Evolutionary conservation across 1,140 invertebrate species (phyloP).

Genomic region (Periplaneta americana): DNA sequence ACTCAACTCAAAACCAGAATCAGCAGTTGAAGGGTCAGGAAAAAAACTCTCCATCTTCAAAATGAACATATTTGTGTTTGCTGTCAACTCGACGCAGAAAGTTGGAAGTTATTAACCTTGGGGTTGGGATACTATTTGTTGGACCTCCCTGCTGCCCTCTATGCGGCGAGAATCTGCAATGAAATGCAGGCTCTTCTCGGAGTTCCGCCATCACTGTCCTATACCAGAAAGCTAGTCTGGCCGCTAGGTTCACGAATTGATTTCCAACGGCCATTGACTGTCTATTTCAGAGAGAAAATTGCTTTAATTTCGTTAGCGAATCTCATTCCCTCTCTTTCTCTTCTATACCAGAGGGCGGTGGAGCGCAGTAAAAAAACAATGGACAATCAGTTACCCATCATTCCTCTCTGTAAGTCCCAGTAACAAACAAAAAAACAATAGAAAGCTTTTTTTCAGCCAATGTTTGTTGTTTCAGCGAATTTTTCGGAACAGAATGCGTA

Average conservation of each 20-base stretch:
- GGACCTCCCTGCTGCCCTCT: too few relatives aligned
- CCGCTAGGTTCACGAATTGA: background rate
- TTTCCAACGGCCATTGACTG: background rate
- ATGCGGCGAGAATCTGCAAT: too few relatives aligned
- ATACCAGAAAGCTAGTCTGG: background rate
- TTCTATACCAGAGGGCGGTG: background rate
- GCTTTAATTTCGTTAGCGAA: background rate
- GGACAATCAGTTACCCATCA: background rate
- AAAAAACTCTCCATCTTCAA: too few relatives aligned
- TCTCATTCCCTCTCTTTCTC: background rate
- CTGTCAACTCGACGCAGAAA: too few relatives aligned
- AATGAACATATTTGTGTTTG: too few relatives aligned
- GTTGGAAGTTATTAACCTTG: too few relatives aligned
- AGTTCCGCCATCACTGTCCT: too few relatives aligned
- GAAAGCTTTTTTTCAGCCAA: background rate
- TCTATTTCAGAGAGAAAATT: background rate
- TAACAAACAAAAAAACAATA: background rate
- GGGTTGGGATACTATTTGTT: too few relatives aligned
- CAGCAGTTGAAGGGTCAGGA: too few relatives aligned
- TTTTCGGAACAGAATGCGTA: background rate
- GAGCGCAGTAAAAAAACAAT: background rate
- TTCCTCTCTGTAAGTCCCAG: background rate
- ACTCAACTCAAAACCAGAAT: too few relatives aligned
- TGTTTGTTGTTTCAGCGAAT: background rate
- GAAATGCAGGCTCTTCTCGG: too few relatives aligned